Conservation (phyloP, 1,140 invertebrate species). For the Apis dorsata region DNA sequence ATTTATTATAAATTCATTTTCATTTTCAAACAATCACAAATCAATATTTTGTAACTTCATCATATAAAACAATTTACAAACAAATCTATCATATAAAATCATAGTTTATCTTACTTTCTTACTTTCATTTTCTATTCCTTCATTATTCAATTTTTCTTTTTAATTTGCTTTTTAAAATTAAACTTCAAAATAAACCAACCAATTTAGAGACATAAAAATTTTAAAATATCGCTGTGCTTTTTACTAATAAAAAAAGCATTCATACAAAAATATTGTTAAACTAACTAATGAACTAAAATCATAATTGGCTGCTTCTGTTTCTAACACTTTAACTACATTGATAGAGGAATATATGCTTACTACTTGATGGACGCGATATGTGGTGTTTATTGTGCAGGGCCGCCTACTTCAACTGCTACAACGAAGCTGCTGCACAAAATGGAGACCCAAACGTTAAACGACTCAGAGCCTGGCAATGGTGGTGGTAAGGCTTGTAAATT, state of each 20-base stretch:
- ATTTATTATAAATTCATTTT: not conserved
- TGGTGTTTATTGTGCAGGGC: conserved; percentile 78
- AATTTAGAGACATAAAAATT: too few species aligned
- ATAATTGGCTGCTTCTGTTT: not conserved
- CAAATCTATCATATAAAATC: not conserved
- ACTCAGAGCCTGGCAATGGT: conserved; percentile 75
- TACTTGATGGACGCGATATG: conserved; percentile 74
- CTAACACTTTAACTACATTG: conserved; percentile 26
- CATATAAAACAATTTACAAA: not conserved
- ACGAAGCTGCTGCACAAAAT: conserved; percentile 78
- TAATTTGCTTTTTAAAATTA: not conserved
- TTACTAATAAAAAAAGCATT: too few species aligned
- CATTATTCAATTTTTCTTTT: not conserved
- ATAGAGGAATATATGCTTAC: conserved; percentile 69
- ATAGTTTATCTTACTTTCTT: not conserved
- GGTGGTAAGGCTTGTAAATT: conserved; percentile 77
- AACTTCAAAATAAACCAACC: not conserved
- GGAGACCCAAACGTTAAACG: conserved; percentile 78
- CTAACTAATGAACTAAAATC: not conserved
- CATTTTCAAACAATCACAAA: not conserved
- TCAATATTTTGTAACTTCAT: not conserved
- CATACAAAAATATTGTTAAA: too few species aligned
- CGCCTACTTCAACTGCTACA: conserved; percentile 72
- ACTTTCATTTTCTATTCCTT: not conserved
- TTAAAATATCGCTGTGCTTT: too few species aligned